These are phyloP conservation scores for pig (Sus scrofa) DNA, from an alignment of 2,113 vertebrate species.

Conservation along the genomic window T2T-Sscrofa CM000816.6:26330001-26330500, in stretches of 20 bases:
- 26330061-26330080: background rate
- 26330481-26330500: background rate
- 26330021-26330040: background rate
- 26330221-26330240: background rate
- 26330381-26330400: background rate
- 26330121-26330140: constrained; percentile 19
- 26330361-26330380: background rate
- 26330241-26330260: background rate
- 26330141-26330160: constrained; percentile 34
- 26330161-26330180: constrained; percentile 53
- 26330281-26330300: background rate
- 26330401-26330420: background rate
- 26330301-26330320: background rate
- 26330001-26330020: background rate
- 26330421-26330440: background rate
- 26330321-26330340: background rate
- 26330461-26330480: constrained; percentile 34
- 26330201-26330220: constrained; percentile 52
- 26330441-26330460: background rate
- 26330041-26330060: background rate
- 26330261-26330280: background rate
- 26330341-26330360: no score
- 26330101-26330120: background rate
- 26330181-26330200: background rate
- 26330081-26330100: background rate